phyloP scores from a whole-genome alignment of 2,797 vertebrate genomes.

The Mastacembelus armatus region DNA sequence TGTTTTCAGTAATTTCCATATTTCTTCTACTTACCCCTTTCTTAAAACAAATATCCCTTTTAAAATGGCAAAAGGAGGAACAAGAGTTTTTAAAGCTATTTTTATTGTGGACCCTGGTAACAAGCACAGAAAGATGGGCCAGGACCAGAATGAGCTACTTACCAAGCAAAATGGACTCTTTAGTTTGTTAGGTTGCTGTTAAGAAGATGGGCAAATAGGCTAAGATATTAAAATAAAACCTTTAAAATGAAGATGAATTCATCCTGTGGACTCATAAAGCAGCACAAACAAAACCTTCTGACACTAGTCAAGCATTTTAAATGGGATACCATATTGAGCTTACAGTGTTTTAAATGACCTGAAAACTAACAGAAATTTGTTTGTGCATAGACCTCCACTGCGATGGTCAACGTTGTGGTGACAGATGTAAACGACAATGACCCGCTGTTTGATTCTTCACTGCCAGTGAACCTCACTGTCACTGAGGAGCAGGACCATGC shows the following conservation, averaged over 20 bases:
- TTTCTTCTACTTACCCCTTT: constrained; percentile 3
- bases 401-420: constrained; percentile 91
- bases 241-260: constrained; percentile 1
- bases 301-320: neutral
- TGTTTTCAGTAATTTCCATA: neutral
- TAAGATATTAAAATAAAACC: neutral
- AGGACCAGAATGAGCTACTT: constrained; percentile 22
- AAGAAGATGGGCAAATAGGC: neutral
- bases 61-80: neutral
- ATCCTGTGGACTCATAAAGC: neutral
- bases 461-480: constrained; percentile 92
- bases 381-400: constrained; percentile 89
- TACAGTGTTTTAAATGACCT: neutral
- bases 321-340: neutral
- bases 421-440: constrained; percentile 98
- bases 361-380: constrained; percentile 15
- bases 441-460: constrained; percentile 89
- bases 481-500: constrained; percentile 90
- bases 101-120: constrained; percentile 3
- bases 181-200: constrained; percentile 16
- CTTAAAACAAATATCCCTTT: constrained; percentile 8
- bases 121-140: constrained; percentile 9
- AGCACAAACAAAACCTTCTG: neutral
- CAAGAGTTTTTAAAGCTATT: constrained; percentile 12
- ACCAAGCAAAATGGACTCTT: constrained; percentile 21